Conservation (phyloP, 2,888 invertebrate genomes). For the Rotaria macrura region DNA sequence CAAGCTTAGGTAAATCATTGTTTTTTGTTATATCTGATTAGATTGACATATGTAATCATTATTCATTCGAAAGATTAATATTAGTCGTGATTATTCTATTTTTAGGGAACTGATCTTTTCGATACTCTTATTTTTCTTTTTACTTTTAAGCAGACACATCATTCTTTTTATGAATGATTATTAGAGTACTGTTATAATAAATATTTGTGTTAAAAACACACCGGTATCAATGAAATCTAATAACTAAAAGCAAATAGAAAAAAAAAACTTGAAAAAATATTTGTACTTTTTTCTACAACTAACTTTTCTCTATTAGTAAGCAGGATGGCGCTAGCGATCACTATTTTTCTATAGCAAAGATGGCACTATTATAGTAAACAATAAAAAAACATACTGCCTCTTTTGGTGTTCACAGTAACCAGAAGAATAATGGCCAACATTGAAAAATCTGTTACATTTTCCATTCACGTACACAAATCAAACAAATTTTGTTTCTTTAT, state of each 20-base stretch:
- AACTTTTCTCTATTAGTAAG: neutral
- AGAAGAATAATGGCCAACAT: neutral
- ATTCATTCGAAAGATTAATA: neutral
- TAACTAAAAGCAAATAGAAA: neutral
- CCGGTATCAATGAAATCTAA: neutral
- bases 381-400: neutral
- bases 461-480: neutral
- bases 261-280: neutral
- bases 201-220: too few species aligned
- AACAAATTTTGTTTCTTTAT: neutral
- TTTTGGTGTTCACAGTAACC: neutral
- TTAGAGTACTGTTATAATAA: neutral
- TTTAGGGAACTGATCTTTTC: too few species aligned
- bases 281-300: too few species aligned
- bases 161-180: neutral
- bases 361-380: neutral
- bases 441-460: neutral
- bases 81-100: neutral
- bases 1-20: neutral
- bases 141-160: neutral
- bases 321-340: neutral
- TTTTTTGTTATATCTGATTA: neutral
- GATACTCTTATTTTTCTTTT: too few species aligned
- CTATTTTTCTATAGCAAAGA: neutral
- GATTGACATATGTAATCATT: neutral